Base-by-base conservation (phyloP, 2,113 vertebrate species). In the Todiramphus saurophagus region DNA sequence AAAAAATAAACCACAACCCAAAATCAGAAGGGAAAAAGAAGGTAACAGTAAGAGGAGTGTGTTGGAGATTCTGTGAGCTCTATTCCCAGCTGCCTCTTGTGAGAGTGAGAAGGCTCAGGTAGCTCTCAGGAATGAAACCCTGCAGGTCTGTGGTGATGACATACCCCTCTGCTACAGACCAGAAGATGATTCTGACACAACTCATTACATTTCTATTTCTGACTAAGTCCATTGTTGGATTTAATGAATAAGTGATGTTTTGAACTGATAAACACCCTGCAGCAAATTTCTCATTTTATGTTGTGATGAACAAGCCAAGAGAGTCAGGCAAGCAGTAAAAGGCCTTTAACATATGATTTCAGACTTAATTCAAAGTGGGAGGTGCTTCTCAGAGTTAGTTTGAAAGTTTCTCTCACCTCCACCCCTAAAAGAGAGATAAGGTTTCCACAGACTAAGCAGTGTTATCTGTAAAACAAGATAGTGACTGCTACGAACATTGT, bases 241-340 rank as follows among this genome's bases (percentile, higher is more conserved):
- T 90, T 93, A 85, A 93, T 95, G 90, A 96, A 84, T 79, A 93
- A 93, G 75, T 94, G 80, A 91, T 92, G 76, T 92, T 95, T 90
- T 86, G 44, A 87, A 89, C 80, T 50, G 87, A 94, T 81, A 93
- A 95, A 91, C 75, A 85, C 44, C 55, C 73, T 92, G 76, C 72
- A 90, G 87, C 70, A 85, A 56, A 90, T 64, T 89, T 94, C 79
- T 53, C 55, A 53, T 78, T 91, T 84, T 72, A 31, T 81, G 62
- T 76, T 44, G 53, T 48, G 63, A 89, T 46, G 70, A 87, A 58
- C 56, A 87, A 87, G 74, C 80, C 70, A 93, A 95, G 66, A 83
- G 75, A 90, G 72, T 78, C 41, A 74, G 83, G 74, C 81, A 91
- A 88, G 78, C 79, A 67, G 70, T 53, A 84, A 87, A 93, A 39